Base-by-base conservation (phyloP, 2,888 invertebrate genomes). In the Netelia melanura region DNA sequence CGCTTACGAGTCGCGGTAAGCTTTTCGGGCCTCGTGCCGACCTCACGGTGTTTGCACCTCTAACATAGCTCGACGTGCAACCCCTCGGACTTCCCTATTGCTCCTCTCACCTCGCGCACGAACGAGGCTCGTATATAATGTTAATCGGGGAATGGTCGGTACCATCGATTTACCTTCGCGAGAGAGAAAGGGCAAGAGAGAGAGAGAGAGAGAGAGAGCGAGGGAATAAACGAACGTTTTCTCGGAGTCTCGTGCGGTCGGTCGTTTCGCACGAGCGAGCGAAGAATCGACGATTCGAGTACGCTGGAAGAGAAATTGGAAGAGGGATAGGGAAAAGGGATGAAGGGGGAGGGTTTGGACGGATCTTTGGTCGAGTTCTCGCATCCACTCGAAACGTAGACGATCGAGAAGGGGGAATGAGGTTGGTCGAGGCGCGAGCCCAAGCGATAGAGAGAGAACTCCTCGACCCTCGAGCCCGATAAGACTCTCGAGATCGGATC, bases 401-500 rank as follows among this genome's bases (percentile, higher is more conserved):
- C 48, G 38, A 38, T 38, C 6, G 38, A 38, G 38, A 8, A 6
- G 38, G 38, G 38, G 38, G 38, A 6, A 38, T 38, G 38, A 38
- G 38, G 38, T 38, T 71, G 79, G 56, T 64, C 52, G 54, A 17
- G 56, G 21, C 64, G 56, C 71, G 56, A 44, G 23, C 25, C 43
- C 11, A 23, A 14, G 48, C 48, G 10, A 3, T 17, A 21, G 62
- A 30, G 30, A 21, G 44, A 52, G 17, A 61, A 21, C 54, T 30
- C 30, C 23, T 56, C 61, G 70, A 21, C 61, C 61, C 52, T 64
- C 70, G 14, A 62, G 75, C 43, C 61, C 62, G 74, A 75, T 81
- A 70, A 81, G 76, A 81, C 70, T 76, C 76, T 81, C 52, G 81
- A 70, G 75, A 70, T 70, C 70, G 9, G 70, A 81, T 81, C 52